A percentile compares a stretch with the other conserved stretches of the same genome.
Conservation (phyloP, 2,113 vertebrate genomes). For the Sinocyclocheilus anophthalmus region DNA sequence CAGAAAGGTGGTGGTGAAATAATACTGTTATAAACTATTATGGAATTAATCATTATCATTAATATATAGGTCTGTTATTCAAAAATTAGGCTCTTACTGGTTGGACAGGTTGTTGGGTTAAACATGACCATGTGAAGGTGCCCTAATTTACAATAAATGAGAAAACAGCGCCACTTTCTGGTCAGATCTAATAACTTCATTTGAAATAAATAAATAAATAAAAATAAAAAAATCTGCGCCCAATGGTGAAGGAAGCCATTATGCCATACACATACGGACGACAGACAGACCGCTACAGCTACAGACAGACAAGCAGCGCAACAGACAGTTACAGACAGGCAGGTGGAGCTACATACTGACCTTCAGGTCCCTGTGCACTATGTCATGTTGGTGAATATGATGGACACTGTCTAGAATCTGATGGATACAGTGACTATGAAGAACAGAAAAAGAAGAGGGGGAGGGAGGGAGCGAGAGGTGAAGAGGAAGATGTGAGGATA, state of each 20-base stretch:
- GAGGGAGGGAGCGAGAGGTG: conserved; percentile 36
- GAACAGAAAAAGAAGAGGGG: conserved; percentile 15
- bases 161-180: conserved; percentile 28
- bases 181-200: background rate
- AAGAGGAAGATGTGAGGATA: conserved; percentile 3
- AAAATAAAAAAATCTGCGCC: too few species aligned
- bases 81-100: background rate
- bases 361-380: conserved; percentile 90
- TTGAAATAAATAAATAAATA: too few species aligned
- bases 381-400: conserved; percentile 90
- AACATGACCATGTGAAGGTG: background rate
- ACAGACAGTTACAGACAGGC: conserved; percentile 31
- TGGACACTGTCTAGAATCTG: conserved; percentile 88
- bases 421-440: conserved; percentile 86
- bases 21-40: background rate
- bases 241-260: conserved; percentile 62
- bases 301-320: conserved; percentile 50
- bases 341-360: conserved; percentile 78
- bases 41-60: background rate
- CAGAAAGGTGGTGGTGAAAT: background rate
- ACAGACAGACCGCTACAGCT: conserved; percentile 60
- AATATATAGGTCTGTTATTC: background rate
- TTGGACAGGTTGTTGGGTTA: background rate
- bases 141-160: background rate
- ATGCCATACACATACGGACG: conserved; percentile 57